Evolutionary conservation across 2,797 vertebrate species (phyloP).

Genomic region (Alca torda): DNA sequence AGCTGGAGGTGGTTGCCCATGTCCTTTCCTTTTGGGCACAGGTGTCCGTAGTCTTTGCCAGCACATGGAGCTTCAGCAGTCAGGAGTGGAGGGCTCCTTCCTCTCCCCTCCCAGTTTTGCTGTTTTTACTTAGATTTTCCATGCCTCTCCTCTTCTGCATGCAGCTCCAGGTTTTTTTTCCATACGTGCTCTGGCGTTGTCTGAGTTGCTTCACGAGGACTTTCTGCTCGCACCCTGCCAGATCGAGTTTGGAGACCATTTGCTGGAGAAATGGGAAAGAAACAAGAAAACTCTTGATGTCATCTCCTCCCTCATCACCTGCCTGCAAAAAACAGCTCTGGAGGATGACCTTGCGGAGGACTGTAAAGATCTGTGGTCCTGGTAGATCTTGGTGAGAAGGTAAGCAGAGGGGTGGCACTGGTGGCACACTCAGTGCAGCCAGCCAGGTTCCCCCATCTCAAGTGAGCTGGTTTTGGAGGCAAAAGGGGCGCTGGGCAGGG

Average conservation of each 20-base stretch:
- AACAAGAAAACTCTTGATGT: neutral
- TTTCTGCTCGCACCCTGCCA: fast-evolving
- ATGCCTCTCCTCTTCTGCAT: neutral
- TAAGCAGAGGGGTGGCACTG: neutral
- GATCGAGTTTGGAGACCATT: neutral
- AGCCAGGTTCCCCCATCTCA: neutral
- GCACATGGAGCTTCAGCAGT: neutral
- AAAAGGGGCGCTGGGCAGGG: neutral
- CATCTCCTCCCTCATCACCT: fast-evolving
- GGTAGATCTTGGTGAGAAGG: neutral
- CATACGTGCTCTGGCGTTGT: fast-evolving
- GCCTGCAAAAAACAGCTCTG: neutral
- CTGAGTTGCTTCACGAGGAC: neutral
- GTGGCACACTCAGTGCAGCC: too few species aligned
- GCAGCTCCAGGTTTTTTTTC: neutral
- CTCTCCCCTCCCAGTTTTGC: neutral
- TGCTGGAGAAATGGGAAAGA: neutral
- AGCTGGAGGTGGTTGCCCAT: neutral
- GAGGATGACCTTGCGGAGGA: neutral
- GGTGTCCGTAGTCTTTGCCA: neutral
- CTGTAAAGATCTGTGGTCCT: fast-evolving
- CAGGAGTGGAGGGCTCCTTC: neutral
- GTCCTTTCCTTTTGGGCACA: neutral
- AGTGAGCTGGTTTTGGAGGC: neutral
- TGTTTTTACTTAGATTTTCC: neutral